phyloP scores from a whole-genome alignment of 2,888 invertebrate genomes.

The Pelosia muscerda region DNA sequence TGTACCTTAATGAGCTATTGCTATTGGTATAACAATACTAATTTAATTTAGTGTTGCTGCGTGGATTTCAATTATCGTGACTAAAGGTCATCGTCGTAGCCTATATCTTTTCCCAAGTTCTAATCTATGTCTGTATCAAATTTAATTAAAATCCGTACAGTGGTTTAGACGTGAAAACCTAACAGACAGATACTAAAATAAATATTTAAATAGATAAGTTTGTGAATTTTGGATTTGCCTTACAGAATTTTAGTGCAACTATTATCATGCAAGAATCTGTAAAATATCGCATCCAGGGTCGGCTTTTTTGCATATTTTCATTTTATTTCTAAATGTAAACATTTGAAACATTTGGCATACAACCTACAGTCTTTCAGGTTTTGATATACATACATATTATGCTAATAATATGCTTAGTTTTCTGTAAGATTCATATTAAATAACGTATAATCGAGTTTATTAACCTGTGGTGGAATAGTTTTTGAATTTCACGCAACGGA shows the following conservation, averaged over 20 bases:
- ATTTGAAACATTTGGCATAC: too few species aligned
- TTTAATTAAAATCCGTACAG: too few species aligned
- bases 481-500: slow-evolving; percentile 12
- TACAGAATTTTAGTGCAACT: neutral
- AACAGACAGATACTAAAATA: too few species aligned
- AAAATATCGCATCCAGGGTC: too few species aligned
- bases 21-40: neutral
- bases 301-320: too few species aligned
- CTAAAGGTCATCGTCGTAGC: too few species aligned
- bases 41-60: neutral
- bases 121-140: too few species aligned
- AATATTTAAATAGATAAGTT: too few species aligned
- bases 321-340: neutral
- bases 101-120: too few species aligned
- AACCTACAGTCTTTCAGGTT: neutral
- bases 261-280: neutral
- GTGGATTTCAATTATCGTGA: too few species aligned
- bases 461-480: slow-evolving; percentile 11
- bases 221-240: too few species aligned
- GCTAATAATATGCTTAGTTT: neutral
- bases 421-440: neutral
- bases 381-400: slow-evolving; percentile 2
- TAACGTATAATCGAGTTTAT: slow-evolving; percentile 10
- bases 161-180: too few species aligned
- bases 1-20: neutral